Evolutionary conservation across 1,140 invertebrate species (phyloP).

Genomic region (Nixonia krombeini): DNA sequence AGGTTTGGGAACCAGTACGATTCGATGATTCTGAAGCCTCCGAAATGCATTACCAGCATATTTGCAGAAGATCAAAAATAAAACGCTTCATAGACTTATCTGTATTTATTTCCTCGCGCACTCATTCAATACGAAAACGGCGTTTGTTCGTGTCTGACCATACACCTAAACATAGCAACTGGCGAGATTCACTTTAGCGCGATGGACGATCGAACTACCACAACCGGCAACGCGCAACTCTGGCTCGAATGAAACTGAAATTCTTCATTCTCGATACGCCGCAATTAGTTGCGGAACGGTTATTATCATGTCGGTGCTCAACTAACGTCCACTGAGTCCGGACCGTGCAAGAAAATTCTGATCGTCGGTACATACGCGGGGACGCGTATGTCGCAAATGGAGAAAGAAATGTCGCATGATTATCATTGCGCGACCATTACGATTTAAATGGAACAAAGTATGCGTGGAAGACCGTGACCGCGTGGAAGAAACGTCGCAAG

Average conservation of each 20-base stretch:
- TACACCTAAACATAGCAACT: slow-evolving; percentile 7
- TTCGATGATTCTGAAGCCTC: too few species aligned
- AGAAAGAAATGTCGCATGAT: slow-evolving; percentile 28
- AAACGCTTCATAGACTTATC: too few species aligned
- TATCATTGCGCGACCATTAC: not conserved
- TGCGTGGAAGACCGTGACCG: not conserved
- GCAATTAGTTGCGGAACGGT: slow-evolving; percentile 10
- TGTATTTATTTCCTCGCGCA: too few species aligned
- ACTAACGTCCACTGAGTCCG: slow-evolving; percentile 35
- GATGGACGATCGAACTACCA: slow-evolving; percentile 1
- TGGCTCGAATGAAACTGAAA: slow-evolving; percentile 24
- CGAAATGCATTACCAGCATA: too few species aligned
- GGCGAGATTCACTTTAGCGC: slow-evolving; percentile 3
- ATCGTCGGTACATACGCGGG: not conserved
- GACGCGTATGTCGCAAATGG: slow-evolving; percentile 13
- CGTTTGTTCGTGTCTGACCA: too few species aligned
- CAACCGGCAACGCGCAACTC: not conserved
- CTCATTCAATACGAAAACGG: too few species aligned
- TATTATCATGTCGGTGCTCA: slow-evolving; percentile 46
- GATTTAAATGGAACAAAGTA: too few species aligned
- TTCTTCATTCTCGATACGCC: slow-evolving; percentile 13
- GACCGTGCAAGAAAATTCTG: slow-evolving; percentile 1
- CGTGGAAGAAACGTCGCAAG: not conserved
- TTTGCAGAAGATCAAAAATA: too few species aligned
- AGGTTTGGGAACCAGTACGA: too few species aligned